Evolutionary conservation across 2,113 vertebrate species (phyloP).

Genomic region (Limanda limanda): DNA sequence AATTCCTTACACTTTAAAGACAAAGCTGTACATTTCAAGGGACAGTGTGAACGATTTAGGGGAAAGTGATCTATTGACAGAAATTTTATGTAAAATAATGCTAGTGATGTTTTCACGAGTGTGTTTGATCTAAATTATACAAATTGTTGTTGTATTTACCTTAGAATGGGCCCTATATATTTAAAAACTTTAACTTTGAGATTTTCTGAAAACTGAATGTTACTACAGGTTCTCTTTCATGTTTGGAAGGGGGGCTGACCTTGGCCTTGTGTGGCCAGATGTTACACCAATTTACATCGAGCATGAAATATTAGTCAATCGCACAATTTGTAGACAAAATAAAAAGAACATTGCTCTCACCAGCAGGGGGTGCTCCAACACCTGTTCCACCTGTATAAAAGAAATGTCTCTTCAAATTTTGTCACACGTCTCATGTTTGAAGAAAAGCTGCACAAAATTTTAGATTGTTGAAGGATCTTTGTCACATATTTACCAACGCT

Average conservation of each 20-base stretch:
- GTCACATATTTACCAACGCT: conserved; percentile 68
- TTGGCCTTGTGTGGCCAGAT: conserved; percentile 18
- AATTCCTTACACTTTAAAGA: too few relatives aligned
- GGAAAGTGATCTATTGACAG: too few relatives aligned
- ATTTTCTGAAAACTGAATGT: too few relatives aligned
- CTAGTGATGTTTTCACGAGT: too few relatives aligned
- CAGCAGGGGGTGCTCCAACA: conserved; percentile 47
- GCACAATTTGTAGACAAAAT: neutral
- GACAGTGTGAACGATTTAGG: too few relatives aligned
- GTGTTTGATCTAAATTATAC: too few relatives aligned
- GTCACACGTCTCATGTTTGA: neutral
- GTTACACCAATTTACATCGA: neutral
- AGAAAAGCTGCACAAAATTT: neutral
- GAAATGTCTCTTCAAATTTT: neutral
- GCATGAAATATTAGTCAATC: neutral
- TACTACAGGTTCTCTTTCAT: too few relatives aligned
- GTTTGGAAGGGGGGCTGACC: conserved; percentile 22
- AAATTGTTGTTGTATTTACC: too few relatives aligned
- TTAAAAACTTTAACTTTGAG: too few relatives aligned
- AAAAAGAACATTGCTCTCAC: conserved; percentile 34
- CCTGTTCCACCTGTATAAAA: conserved; percentile 51
- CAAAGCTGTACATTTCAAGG: too few relatives aligned
- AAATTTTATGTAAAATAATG: too few relatives aligned
- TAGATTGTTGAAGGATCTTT: neutral
- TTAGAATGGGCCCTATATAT: too few relatives aligned